These are phyloP conservation scores for Coracias cyanogaster DNA, from an alignment of 2,797 vertebrate genomes.

Conservation along the genomic window DNA sequence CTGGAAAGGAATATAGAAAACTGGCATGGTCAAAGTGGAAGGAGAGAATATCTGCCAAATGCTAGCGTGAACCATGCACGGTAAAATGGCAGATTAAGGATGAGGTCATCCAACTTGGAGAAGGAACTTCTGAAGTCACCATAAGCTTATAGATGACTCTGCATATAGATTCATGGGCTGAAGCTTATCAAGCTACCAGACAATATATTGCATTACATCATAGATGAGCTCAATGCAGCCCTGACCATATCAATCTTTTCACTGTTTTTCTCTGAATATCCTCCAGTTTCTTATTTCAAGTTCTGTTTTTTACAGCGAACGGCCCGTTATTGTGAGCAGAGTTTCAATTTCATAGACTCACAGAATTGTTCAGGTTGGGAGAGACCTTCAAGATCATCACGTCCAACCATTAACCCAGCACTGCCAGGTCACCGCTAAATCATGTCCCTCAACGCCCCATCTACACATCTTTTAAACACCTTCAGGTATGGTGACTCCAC, in stretches of 20 bases:
- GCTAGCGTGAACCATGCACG: not conserved
- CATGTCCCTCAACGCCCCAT: too few species aligned
- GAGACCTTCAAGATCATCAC: not conserved
- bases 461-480: too few species aligned
- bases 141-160: not conserved
- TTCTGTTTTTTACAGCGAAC: not conserved
- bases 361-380: not conserved
- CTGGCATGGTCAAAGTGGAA: not conserved
- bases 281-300: slow-evolving; percentile 3
- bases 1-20: not conserved
- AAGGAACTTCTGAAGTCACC: not conserved
- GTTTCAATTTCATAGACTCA: not conserved
- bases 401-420: not conserved
- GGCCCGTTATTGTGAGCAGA: not conserved
- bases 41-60: not conserved
- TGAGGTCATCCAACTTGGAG: not conserved
- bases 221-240: not conserved
- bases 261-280: slow-evolving; percentile 2
- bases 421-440: too few species aligned
- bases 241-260: not conserved
- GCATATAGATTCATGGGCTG: not conserved
- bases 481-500: too few species aligned
- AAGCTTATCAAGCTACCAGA: not conserved
- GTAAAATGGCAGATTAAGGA: not conserved
- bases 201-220: not conserved